A percentile compares a stretch with the other conserved stretches of the same genome.
phyloP scores from a whole-genome alignment of 2,797 vertebrate species.

The Micrastur ruficollis region DNA sequence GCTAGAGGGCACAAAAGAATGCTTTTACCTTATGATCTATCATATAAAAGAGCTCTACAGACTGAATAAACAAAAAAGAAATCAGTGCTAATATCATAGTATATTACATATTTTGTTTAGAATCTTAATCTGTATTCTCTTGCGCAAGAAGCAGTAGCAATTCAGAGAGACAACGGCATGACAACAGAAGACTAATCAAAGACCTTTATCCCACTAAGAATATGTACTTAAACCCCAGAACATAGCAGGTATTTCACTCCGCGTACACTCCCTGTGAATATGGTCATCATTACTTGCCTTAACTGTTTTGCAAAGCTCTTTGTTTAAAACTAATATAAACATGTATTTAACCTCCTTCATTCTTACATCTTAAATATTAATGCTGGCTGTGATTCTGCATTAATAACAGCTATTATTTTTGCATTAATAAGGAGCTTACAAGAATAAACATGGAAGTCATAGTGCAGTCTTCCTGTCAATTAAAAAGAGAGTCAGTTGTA shows the following conservation, averaged over 20 bases:
- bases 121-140: background rate
- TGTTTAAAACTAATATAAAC: slow-evolving; percentile 71
- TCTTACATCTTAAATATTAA: slow-evolving; percentile 73
- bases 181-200: background rate
- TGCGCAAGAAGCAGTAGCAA: background rate
- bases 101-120: background rate
- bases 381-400: slow-evolving; percentile 71
- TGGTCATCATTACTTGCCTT: slow-evolving; percentile 31
- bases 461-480: slow-evolving; percentile 70
- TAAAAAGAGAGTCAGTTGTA: slow-evolving; percentile 69
- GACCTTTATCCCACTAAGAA: slow-evolving; percentile 26
- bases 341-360: slow-evolving; percentile 72
- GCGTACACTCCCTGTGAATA: background rate
- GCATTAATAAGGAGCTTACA: slow-evolving; percentile 75
- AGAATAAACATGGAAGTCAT: slow-evolving; percentile 75
- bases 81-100: background rate
- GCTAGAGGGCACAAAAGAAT: slow-evolving; percentile 84
- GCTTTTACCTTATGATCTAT: slow-evolving; percentile 72
- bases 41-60: slow-evolving; percentile 41
- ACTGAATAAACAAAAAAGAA: slow-evolving; percentile 60
- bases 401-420: slow-evolving; percentile 76
- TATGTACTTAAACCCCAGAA: slow-evolving; percentile 26
- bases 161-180: background rate
- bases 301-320: slow-evolving; percentile 69
- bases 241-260: background rate